Conservation (phyloP, 1,140 invertebrate species). For the Caenorhabditis briggsae region DNA sequence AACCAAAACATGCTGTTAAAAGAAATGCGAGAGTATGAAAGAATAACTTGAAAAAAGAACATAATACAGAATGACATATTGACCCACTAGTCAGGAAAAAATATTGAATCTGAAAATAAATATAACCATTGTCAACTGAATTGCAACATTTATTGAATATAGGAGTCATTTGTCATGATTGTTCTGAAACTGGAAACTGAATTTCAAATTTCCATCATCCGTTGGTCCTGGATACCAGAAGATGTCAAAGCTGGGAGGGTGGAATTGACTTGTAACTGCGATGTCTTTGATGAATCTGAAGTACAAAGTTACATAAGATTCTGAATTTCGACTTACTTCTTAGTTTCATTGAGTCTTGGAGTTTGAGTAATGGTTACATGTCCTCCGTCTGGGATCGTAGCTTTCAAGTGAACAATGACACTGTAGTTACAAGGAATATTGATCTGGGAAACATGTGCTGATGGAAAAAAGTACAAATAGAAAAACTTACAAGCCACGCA, state of each 20-base stretch:
- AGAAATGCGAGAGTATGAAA: too few species aligned
- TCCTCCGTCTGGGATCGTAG: conserved; percentile 27
- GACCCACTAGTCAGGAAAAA: too few species aligned
- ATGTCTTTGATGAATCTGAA: conserved; percentile 11
- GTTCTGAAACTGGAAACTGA: conserved; percentile 29
- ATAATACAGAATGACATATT: too few species aligned
- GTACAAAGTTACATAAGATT: neutral
- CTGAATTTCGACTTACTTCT: neutral
- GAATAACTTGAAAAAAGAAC: too few species aligned
- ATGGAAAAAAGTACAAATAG: neutral
- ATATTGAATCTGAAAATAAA: too few species aligned
- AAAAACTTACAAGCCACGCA: conserved; percentile 34
- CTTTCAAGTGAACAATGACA: conserved; percentile 15
- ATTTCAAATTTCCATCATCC: conserved; percentile 24
- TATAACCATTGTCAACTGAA: neutral
- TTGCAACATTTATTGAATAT: neutral
- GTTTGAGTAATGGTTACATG: conserved; percentile 32
- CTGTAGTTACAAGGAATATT: conserved; percentile 23
- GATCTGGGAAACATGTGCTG: neutral
- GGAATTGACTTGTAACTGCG: neutral
- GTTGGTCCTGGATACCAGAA: conserved; percentile 35
- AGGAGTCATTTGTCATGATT: neutral
- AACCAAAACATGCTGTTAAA: too few species aligned
- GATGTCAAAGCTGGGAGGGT: conserved; percentile 32
- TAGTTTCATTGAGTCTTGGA: neutral